Evolutionary conservation across 2,888 invertebrate genomes (phyloP), one percentile per base, ranked within the genome.

Genomic region (Amphimallon solstitiale): DNA sequence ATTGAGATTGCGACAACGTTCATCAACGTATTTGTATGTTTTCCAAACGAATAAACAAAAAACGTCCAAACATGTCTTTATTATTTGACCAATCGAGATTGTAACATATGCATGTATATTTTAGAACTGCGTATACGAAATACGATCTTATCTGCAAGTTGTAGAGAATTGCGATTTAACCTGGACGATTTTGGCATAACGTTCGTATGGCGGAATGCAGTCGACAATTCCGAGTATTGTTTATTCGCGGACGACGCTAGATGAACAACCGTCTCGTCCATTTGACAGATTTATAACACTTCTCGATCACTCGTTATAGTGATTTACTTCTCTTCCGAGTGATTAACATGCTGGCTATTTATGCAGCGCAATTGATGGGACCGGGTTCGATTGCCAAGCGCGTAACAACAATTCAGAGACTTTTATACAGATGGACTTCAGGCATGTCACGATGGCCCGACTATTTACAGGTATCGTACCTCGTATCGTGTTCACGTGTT

Each of bases 291-390:
- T 71, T 71, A 71, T 68, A 71, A 67, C 65, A 64, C 65, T 65
- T 68, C 66, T 63, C 66, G 68, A 62, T 69, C 69, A 71, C 71
- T 67, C 66, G 69, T 71, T 71, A 71, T 71, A 66, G 71, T 71
- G 69, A 71, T 71, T 69, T 71, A 71, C 69, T 66, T 63, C 66
- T 71, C 69, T 69, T 63, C 66, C 62, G 54, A 62, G 63, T 67
- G 66, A 67, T 67, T 67, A 67, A 67, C 56, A 56, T 56, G 52
- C 43, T 29, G 52, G 63, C 66, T 67, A 67, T 67, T 62, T 67
- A 59, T 63, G 62, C 54, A 59, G 49, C 66, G 66, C 61, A 48
- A 56, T 56, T 56, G 56, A 56, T 52, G 56, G 34, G 46, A 34
- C 38, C 48, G 19, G 49, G 38, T 63, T 54, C 59, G 63, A 67